phyloP scores from a whole-genome alignment of 2,113 vertebrate species.

The Dromiciops gliroides region DNA sequence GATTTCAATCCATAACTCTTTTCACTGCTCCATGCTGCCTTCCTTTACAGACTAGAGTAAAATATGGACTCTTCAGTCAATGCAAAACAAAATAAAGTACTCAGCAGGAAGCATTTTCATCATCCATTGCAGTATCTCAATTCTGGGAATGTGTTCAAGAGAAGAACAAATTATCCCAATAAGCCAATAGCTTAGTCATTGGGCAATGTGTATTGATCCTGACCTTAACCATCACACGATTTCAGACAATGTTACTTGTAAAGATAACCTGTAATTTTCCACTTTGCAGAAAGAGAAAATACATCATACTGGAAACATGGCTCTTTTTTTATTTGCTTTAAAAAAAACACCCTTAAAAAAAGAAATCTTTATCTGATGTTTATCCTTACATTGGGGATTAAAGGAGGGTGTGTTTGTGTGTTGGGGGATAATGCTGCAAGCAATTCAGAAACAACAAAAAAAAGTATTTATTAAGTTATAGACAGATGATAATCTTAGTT shows the following conservation, averaged over 20 bases:
- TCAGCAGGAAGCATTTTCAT: not conserved
- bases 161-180: not conserved
- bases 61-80: not conserved
- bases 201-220: not conserved
- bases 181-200: not conserved
- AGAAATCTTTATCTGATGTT: conserved; percentile 39
- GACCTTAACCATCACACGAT: not conserved
- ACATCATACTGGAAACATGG: not conserved
- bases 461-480: conserved; percentile 2
- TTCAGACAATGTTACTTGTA: conserved; percentile 39
- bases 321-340: conserved; percentile 10
- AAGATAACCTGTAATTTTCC: not conserved
- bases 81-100: conserved; percentile 31
- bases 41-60: conserved; percentile 12
- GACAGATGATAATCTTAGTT: conserved; percentile 25
- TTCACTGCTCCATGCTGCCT: not conserved
- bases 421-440: not conserved
- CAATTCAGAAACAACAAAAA: conserved; percentile 39
- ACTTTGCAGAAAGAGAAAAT: conserved; percentile 44
- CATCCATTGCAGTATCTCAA: not conserved
- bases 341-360: conserved; percentile 8
- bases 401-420: not conserved
- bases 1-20: not conserved
- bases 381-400: not conserved
- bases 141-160: conserved; percentile 7